These are phyloP conservation scores for Budorcas taxicolor DNA, from an alignment of 2,113 vertebrate species.

Conservation along the genomic window DNA sequence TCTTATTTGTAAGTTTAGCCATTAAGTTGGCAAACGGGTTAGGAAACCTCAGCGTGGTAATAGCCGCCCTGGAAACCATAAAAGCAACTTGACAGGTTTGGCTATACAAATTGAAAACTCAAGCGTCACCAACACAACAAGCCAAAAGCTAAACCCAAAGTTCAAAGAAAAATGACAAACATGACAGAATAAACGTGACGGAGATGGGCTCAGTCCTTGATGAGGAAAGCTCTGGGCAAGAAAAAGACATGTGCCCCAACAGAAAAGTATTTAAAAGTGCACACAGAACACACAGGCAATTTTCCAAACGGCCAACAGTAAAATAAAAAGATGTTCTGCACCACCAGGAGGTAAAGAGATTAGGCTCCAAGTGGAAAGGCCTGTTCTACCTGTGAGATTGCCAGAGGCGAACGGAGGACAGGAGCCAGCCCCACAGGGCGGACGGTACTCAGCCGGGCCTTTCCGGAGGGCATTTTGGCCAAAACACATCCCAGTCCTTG, in stretches of 20 bases:
- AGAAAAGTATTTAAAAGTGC: not conserved
- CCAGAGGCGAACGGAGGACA: fast-evolving
- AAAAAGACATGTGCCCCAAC: not conserved
- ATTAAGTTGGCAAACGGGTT: fast-evolving
- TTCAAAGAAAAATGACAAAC: not conserved
- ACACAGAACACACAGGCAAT: not conserved
- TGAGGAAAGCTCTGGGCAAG: fast-evolving
- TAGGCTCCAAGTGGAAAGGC: not conserved
- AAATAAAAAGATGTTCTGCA: not conserved
- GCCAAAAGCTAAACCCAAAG: not conserved
- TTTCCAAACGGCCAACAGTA: fast-evolving
- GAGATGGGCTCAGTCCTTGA: fast-evolving
- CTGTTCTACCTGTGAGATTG: not conserved
- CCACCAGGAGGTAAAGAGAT: not conserved
- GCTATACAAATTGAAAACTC: not conserved
- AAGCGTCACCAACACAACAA: not conserved
- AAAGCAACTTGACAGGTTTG: not conserved
- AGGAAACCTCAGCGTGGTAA: not conserved
- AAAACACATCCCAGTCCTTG: fast-evolving
- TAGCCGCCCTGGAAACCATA: not conserved
- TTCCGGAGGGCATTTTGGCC: not conserved
- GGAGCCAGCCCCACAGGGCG: fast-evolving
- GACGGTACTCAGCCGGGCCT: fast-evolving
- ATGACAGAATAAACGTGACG: fast-evolving
- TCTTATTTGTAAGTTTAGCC: not conserved